These are phyloP conservation scores for Troides aeacus DNA, from an alignment of 2,888 invertebrate species.

Conservation along the genomic window DNA sequence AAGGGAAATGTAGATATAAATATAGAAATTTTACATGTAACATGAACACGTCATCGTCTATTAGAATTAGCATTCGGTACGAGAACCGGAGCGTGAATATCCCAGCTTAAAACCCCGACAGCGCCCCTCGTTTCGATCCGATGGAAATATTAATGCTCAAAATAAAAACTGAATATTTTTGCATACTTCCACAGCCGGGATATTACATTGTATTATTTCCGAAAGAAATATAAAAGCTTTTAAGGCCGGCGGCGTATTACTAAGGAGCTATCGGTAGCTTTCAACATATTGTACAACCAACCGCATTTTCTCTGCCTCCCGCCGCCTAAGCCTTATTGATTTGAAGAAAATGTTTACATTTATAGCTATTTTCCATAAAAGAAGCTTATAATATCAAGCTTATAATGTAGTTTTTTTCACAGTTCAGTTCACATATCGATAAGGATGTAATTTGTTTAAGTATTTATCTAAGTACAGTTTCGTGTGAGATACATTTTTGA, in stretches of 20 bases:
- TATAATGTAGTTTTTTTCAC: not conserved
- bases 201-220: constrained; percentile 74
- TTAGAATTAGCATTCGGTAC: constrained; percentile 55
- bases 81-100: constrained; percentile 63
- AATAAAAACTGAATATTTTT: constrained; percentile 77
- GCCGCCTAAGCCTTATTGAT: constrained; percentile 66
- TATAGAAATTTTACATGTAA: constrained; percentile 34
- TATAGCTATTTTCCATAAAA: constrained; percentile 24
- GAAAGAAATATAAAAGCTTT: constrained; percentile 76
- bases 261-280: constrained; percentile 65
- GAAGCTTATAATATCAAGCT: constrained; percentile 17
- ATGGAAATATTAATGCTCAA: constrained; percentile 61
- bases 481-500: no score
- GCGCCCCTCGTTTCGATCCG: constrained; percentile 48
- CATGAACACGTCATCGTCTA: constrained; percentile 50
- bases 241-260: constrained; percentile 67
- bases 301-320: constrained; percentile 45
- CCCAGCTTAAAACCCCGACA: constrained; percentile 61
- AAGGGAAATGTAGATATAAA: constrained; percentile 7
- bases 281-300: constrained; percentile 49
- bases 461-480: no score
- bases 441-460: no score
- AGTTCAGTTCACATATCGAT: no score
- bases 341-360: constrained; percentile 41
- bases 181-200: constrained; percentile 61